These are phyloP conservation scores for Matsumyia berberina DNA, from an alignment of 2,888 invertebrate genomes.

Conservation along the genomic window DNA sequence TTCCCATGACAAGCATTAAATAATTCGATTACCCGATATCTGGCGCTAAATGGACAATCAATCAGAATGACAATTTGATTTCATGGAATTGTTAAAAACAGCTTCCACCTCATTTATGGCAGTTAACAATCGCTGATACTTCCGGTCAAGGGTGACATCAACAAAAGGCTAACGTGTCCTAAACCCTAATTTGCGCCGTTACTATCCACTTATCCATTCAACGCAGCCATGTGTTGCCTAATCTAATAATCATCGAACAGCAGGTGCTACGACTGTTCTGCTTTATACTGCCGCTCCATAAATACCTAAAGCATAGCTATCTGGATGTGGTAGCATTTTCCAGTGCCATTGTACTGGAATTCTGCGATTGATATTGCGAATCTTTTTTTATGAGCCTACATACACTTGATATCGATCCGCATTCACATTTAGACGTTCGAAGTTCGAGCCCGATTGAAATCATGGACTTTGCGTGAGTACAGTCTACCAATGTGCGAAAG, in stretches of 20 bases:
- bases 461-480: constrained; percentile 34
- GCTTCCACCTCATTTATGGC: too few relatives aligned
- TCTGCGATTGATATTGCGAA: constrained; percentile 1
- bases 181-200: too few relatives aligned
- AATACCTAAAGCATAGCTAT: neutral
- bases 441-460: constrained; percentile 51
- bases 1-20: constrained; percentile 11
- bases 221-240: neutral
- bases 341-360: constrained; percentile 9
- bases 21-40: constrained; percentile 4
- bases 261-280: neutral
- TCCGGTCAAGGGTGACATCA: too few relatives aligned
- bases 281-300: neutral
- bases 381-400: constrained; percentile 3
- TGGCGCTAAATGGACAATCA: neutral
- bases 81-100: neutral
- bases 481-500: constrained; percentile 26
- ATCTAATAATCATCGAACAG: neutral
- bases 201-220: too few relatives aligned
- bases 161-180: too few relatives aligned
- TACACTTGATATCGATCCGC: constrained; percentile 30
- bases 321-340: neutral
- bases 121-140: too few relatives aligned
- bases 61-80: neutral
- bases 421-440: constrained; percentile 30